These are phyloP conservation scores for Kuschelorhynchus macadamiae DNA, from an alignment of 2,888 invertebrate species.

Conservation along the genomic window DNA sequence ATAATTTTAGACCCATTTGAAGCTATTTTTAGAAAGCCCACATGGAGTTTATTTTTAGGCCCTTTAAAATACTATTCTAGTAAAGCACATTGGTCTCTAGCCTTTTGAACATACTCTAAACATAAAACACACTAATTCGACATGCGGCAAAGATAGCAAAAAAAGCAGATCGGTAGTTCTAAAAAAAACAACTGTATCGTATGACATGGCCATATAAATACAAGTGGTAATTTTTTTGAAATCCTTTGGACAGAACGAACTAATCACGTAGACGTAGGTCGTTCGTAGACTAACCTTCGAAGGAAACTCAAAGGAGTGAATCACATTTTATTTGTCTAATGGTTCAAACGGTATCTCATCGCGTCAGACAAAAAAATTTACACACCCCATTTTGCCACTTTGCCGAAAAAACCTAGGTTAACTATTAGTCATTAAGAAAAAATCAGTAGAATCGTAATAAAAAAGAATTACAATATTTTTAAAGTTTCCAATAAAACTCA, in stretches of 20 bases:
- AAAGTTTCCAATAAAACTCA: too few species aligned
- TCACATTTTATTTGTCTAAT: slow-evolving; percentile 15
- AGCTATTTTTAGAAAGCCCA: slow-evolving; percentile 57
- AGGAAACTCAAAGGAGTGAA: slow-evolving; percentile 33
- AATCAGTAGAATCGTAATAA: too few species aligned
- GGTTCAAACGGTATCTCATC: slow-evolving; percentile 37
- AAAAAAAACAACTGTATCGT: slow-evolving; percentile 22
- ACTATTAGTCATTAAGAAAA: background rate
- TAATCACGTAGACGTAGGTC: too few species aligned
- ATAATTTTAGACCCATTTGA: slow-evolving; percentile 51
- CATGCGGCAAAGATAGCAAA: too few species aligned
- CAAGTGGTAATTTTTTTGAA: slow-evolving; percentile 15
- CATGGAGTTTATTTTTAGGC: slow-evolving; percentile 60
- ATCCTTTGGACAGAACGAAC: slow-evolving; percentile 13
- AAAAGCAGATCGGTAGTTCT: too few species aligned
- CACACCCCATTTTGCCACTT: slow-evolving; percentile 45
- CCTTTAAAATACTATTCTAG: slow-evolving; percentile 4
- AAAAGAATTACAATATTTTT: too few species aligned
- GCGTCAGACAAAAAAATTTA: slow-evolving; percentile 22
- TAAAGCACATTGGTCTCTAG: slow-evolving; percentile 25
- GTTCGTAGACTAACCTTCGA: slow-evolving; percentile 43
- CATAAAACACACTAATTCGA: too few species aligned
- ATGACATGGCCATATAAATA: slow-evolving; percentile 48
- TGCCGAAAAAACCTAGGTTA: too few species aligned
- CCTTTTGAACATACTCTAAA: background rate